Base-by-base conservation (phyloP, 2,113 vertebrate genomes). In the Cryptotis parvus region DNA sequence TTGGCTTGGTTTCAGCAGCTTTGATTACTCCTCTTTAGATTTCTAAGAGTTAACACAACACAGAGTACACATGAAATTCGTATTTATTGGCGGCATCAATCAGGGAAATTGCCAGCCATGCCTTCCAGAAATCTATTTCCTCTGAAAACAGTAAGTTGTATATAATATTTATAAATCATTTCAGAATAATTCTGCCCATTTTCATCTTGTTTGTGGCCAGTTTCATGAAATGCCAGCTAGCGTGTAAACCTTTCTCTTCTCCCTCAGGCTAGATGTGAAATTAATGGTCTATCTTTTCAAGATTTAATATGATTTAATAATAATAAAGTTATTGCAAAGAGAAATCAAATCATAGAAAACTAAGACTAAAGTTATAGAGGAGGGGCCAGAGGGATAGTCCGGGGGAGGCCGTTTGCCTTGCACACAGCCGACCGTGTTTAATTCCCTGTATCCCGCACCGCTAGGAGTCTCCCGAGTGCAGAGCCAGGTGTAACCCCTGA, bases 251-350 rank as follows among this genome's bases (percentile, higher is more conserved):
- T 35, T 65, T 58, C 70, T 82, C 27, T 89, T 91, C 70, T 14
- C 66, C 81, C 52, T 76, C 9, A 89, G 43, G 68, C 73, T 58
- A 91, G 68, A 83, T 83, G 16, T 83, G 61, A 89, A 91, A 91
- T 72, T 86, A 83, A 69, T 20, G 39, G 12, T 55, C 12, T 69
- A 27, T 77, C 66, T 88, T 87, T 84, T 82, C 22, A 75, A 20
- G 49, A 89, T 65, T 63, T 76, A 88, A 82, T 81, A 3, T 82
- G 84, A 77, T 90, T 88, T 82, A 82, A 88, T 20, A 69, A 18
- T 84, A 77, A 78, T 77, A 27, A 73, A 84, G 24, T 78, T 73
- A 88, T 85, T 63, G 4, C 26, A 77, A 75, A 70, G 82, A 88
- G 35, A 81, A 90, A 83, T 80, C 39, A 61, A 81, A 82, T 77